Percentiles rank a stretch among this genome's conserved stretches.
These are phyloP conservation scores for Chloroclystis v-ata DNA, from an alignment of 2,888 invertebrate species.

Conservation along the genomic window DNA sequence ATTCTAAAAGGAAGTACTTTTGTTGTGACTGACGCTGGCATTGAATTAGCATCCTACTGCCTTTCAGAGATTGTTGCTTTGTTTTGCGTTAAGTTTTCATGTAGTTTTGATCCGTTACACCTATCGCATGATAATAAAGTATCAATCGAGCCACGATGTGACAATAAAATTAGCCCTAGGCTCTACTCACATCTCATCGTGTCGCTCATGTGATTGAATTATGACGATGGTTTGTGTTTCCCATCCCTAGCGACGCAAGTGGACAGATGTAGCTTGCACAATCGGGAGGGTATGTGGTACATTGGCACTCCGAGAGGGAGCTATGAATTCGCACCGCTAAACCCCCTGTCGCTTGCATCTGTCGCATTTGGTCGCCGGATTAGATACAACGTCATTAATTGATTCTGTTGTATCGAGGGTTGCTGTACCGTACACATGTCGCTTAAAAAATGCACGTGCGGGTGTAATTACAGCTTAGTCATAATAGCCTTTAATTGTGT, in stretches of 20 bases:
- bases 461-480: conserved; percentile 12
- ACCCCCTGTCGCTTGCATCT: conserved; percentile 72
- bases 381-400: conserved; percentile 72
- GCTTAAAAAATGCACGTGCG: conserved; percentile 23
- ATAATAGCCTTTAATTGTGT: conserved; percentile 14
- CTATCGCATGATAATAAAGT: too few relatives aligned
- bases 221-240: background rate
- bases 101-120: too few relatives aligned
- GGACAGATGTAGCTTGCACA: conserved; percentile 77
- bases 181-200: too few relatives aligned
- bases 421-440: conserved; percentile 47
- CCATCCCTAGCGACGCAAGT: conserved; percentile 48
- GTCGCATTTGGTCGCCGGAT: conserved; percentile 63
- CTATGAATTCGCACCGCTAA: conserved; percentile 56
- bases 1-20: conserved; percentile 38
- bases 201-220: background rate
- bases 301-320: conserved; percentile 56
- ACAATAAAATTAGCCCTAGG: too few relatives aligned
- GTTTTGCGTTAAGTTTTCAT: too few relatives aligned
- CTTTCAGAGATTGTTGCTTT: conserved; percentile 16
- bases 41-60: conserved; percentile 37
- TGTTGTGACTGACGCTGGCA: conserved; percentile 33
- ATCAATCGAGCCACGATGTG: too few relatives aligned
- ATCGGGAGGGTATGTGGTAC: conserved; percentile 54
- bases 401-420: conserved; percentile 62